Evolutionary conservation across 2,888 invertebrate genomes (phyloP), one percentile per base, ranked within the genome.

Genomic region (Eurytoma californica): DNA sequence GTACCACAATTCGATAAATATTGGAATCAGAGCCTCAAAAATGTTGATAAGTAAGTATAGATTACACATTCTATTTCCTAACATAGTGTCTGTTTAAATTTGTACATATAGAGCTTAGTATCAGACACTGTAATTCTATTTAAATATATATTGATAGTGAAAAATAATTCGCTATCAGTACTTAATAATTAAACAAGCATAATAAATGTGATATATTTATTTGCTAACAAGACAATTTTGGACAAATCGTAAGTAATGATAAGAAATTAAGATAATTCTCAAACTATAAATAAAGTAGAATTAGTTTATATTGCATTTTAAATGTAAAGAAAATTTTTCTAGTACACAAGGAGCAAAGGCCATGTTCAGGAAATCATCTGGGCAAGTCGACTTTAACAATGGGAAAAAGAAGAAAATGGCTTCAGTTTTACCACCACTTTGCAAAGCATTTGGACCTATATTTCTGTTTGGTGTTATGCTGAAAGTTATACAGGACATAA

Each of bases 381-480:
- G 94, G 16, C 93, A 93, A 85, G 95, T 96, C 5, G 94, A 95
- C 84, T 94, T 96, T 87, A 94, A 94, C 88, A 93, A 92, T 16
- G 93, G 92, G 72, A 91, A 91, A 3, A 93, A 93, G 80, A 94
- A 93, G 85, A 94, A 95, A 83, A 93, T 93, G 70, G 96, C 97
- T 0, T 97, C 97, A 0, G 94, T 99, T 84, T 91, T 97, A 86
- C 94, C 95, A 51, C 95, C 97, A 0, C 92, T 99, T 66, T 93
- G 95, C 83, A 94, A 95, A 88, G 95, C 97, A 5, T 98, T 98
- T 90, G 97, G 98, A 66, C 94, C 94, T 0, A 95, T 95, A 75
- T 97, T 98, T 88, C 81, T 97, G 1, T 94, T 97, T 85, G 97
- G 98, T n/a, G 92, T 96, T 0, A 89, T 94, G 72, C 92, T 97